phyloP scores from a whole-genome alignment of 92 coral and sea anemone species.

The Umimayanthus kanabou region DNA sequence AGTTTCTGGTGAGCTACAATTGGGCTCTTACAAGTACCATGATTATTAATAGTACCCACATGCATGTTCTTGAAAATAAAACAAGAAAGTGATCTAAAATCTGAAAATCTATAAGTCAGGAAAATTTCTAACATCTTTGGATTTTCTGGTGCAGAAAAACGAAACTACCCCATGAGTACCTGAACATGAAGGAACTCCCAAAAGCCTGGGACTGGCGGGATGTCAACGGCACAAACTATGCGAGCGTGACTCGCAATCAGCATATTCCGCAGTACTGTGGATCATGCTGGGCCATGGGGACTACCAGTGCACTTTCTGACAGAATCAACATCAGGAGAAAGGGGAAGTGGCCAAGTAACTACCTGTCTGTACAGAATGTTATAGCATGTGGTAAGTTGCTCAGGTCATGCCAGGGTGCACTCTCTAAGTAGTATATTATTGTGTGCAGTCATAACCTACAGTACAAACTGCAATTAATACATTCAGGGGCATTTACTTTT shows the following conservation, averaged over 20 bases:
- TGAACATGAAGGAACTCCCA: constrained; percentile 66
- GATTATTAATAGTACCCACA: too few relatives aligned
- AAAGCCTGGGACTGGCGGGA: constrained; percentile 85
- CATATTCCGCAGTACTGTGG: constrained; percentile 99
- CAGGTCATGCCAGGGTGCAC: too few relatives aligned
- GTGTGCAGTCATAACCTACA: too few relatives aligned
- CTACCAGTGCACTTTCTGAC: constrained; percentile 96
- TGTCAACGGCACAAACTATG: constrained; percentile 79
- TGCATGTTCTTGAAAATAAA: too few relatives aligned
- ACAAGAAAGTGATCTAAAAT: neutral
- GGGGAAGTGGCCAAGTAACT: constrained; percentile 85
- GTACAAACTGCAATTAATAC: too few relatives aligned
- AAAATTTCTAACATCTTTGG: neutral
- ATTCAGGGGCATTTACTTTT: too few relatives aligned
- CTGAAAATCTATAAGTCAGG: neutral
- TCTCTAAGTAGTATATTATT: too few relatives aligned
- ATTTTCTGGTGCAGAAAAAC: constrained; percentile 57
- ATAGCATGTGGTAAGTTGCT: constrained; percentile 90
- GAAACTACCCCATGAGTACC: constrained; percentile 86
- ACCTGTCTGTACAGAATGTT: constrained; percentile 93
- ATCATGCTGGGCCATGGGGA: constrained; percentile 98
- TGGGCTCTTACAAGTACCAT: too few relatives aligned
- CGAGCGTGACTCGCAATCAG: constrained; percentile 92
- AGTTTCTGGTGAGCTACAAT: too few relatives aligned
- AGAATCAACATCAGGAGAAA: constrained; percentile 85